Evolutionary conservation across 2,797 vertebrate species (phyloP), one percentile per base, ranked within the genome.

Genomic region (Anableps anableps): DNA sequence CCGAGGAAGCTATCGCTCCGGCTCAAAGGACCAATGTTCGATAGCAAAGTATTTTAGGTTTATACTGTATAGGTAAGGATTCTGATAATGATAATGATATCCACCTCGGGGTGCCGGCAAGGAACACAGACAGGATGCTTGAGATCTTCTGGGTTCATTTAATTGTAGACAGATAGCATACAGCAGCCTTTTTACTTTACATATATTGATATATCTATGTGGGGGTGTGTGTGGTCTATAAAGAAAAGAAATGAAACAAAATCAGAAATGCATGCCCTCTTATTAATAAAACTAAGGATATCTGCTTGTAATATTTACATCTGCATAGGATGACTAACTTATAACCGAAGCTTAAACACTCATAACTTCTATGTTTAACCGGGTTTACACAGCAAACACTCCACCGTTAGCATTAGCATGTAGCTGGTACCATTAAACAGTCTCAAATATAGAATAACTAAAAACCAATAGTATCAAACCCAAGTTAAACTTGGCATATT

Each of bases 381-480:
- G 17, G 1, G 34, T 66, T 66, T 38, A 66, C 36, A 36, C 38
- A 10, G 8, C 17, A 38, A 38, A 66, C 3, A 41, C 19, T 41
- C 19, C 64, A 68, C 34, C 36, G 19, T 68, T 68, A 68, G 64
- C 64, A 38, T 41, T 68, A 66, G 64, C 64, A 36, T 66, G 34
- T 66, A 66, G 34, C 34, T 3, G 23, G 2, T 26, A 55, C 53
- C 53, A 55, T 4, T 10, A n/a, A 55, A 55, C 53, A 53, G 51
- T 34, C 62, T 36, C 11, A 36, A 66, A 41, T 38, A 36, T 68
- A 21, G 21, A 17, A 68, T 0, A 68, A 68, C 64, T 23, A 55
- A n/a, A 9, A 53, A 66, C 10, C 36, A 68, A 41, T 66, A 36
- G 36, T 38, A 38, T 68, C 31, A 36, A 41, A 38, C 64, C 2